Evolutionary conservation across 2,797 vertebrate genomes (phyloP).

Genomic region (Ataeniobius toweri): DNA sequence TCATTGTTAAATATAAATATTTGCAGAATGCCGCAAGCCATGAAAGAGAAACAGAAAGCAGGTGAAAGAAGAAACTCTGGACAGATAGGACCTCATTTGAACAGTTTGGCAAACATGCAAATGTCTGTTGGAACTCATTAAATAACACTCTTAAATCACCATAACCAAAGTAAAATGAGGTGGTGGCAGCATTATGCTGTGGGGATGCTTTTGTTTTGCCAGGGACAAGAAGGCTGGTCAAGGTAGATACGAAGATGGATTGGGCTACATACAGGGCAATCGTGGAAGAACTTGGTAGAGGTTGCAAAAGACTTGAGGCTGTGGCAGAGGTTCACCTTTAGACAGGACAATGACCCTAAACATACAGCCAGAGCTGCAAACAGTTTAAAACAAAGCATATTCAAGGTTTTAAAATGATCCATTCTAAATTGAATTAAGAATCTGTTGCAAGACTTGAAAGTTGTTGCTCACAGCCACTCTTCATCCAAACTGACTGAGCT

Average conservation of each 20-base stretch:
- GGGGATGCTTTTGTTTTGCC: background rate
- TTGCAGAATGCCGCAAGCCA: background rate
- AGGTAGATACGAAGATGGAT: no score
- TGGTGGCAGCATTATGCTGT: background rate
- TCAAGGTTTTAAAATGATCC: background rate
- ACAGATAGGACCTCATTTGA: background rate
- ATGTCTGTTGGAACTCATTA: background rate
- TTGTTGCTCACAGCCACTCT: background rate
- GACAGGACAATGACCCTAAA: no score
- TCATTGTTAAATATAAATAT: background rate
- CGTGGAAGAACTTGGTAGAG: background rate
- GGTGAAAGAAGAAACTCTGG: background rate
- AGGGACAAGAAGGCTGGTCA: background rate
- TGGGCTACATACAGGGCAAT: no score
- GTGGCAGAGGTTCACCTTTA: no score
- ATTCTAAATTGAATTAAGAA: background rate
- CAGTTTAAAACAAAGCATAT: background rate
- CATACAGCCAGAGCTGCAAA: background rate
- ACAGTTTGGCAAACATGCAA: background rate
- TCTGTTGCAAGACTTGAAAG: background rate
- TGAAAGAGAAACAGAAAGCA: background rate
- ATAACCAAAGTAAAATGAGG: background rate
- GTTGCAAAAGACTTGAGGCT: background rate
- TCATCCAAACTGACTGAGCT: background rate
- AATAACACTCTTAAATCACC: no score